Conservation (phyloP, 2,797 vertebrate species). For the Cuniculus paca region DNA sequence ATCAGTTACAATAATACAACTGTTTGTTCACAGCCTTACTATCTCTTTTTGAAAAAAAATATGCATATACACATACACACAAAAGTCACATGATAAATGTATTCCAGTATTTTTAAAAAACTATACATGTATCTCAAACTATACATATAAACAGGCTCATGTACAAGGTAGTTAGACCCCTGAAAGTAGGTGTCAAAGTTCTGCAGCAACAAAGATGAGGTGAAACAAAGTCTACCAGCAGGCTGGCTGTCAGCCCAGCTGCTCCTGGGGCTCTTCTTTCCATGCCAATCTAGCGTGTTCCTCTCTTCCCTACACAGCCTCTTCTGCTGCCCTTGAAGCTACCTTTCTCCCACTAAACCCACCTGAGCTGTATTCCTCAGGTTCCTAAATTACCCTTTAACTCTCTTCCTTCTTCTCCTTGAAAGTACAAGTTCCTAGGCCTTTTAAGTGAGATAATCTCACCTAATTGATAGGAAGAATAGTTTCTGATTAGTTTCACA, state of each 20-base stretch:
- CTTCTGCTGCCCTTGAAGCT: not conserved
- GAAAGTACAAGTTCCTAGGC: not conserved
- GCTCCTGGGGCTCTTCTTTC: not conserved
- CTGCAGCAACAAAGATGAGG: not conserved
- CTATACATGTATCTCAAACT: not conserved
- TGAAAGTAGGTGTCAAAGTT: not conserved
- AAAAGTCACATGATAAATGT: not conserved
- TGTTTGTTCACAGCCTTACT: not conserved
- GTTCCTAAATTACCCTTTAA: not conserved
- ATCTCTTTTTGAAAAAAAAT: not conserved
- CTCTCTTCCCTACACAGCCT: not conserved
- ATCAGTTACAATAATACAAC: not conserved
- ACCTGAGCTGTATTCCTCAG: not conserved
- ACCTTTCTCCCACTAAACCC: not conserved
- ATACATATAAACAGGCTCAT: not conserved
- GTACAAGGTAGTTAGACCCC: not conserved
- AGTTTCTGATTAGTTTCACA: constrained; percentile 59
- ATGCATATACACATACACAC: not conserved
- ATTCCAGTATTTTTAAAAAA: not conserved
- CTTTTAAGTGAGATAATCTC: constrained; percentile 48
- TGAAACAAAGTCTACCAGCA: not conserved
- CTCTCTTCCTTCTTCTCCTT: not conserved
- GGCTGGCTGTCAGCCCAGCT: not conserved
- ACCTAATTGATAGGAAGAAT: constrained; percentile 57
- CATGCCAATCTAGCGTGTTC: not conserved